Percentiles rank a stretch among this genome's conserved stretches.
Evolutionary conservation across 2,797 vertebrate genomes (phyloP).

Genomic region (Scarus forsteni): DNA sequence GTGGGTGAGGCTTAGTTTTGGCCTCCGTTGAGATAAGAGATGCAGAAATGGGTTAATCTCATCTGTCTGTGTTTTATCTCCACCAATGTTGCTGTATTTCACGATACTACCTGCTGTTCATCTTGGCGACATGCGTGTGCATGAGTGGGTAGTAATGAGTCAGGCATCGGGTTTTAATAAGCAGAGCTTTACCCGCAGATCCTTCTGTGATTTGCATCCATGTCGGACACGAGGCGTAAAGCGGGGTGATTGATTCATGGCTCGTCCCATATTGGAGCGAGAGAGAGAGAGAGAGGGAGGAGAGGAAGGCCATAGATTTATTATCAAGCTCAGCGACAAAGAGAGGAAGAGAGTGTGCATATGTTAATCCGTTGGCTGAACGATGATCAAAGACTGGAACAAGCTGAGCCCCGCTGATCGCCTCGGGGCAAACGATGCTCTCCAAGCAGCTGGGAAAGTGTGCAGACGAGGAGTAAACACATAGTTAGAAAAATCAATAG

Average conservation of each 20-base stretch:
- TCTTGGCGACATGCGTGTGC: conserved; percentile 67
- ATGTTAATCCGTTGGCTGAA: conserved; percentile 88
- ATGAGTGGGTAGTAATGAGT: conserved; percentile 69
- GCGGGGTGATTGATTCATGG: conserved; percentile 78
- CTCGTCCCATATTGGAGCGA: conserved; percentile 68
- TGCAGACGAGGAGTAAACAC: conserved; percentile 82
- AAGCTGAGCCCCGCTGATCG: conserved; percentile 89
- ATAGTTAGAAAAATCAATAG: conserved; percentile 85
- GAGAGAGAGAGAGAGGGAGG: conserved; percentile 40
- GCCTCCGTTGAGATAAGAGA: conserved; percentile 66
- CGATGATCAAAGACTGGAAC: conserved; percentile 90
- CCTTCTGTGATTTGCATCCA: conserved; percentile 81
- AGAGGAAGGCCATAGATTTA: conserved; percentile 79
- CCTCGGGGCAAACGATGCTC: conserved; percentile 86
- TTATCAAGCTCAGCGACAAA: conserved; percentile 86
- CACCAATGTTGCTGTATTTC: conserved; percentile 62
- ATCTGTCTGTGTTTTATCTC: conserved; percentile 64
- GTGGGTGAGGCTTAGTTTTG: conserved; percentile 61
- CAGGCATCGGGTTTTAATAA: conserved; percentile 79
- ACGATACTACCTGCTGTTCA: conserved; percentile 69
- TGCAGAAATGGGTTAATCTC: conserved; percentile 67
- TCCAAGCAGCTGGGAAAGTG: conserved; percentile 81
- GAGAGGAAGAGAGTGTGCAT: conserved; percentile 85
- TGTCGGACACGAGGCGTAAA: conserved; percentile 79
- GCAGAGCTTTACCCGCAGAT: conserved; percentile 79